Percentiles rank a stretch among this genome's conserved stretches.
phyloP scores from a whole-genome alignment of 2,888 invertebrate genomes.

The Merodon equestris region DNA sequence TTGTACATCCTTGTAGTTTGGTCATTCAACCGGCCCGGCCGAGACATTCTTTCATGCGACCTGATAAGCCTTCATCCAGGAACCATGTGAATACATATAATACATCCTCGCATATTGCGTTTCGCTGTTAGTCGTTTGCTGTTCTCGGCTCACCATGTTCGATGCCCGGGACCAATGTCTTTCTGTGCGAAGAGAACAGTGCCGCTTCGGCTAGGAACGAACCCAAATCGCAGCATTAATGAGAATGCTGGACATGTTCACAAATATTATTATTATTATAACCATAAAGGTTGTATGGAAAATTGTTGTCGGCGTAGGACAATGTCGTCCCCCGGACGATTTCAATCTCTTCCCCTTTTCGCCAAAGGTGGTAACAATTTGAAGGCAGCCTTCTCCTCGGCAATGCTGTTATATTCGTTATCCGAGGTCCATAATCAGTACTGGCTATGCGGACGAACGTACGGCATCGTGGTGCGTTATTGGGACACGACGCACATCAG shows the following conservation, averaged over 20 bases:
- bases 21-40: slow-evolving; percentile 50
- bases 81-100: slow-evolving; percentile 20
- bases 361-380: slow-evolving; percentile 57
- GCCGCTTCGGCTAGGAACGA: slow-evolving; percentile 11
- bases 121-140: too few species aligned
- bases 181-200: slow-evolving; percentile 28
- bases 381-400: slow-evolving; percentile 7
- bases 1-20: slow-evolving; percentile 28
- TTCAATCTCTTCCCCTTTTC: slow-evolving; percentile 52
- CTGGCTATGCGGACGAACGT: slow-evolving; percentile 31
- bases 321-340: slow-evolving; percentile 56
- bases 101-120: slow-evolving; percentile 31
- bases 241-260: slow-evolving; percentile 68
- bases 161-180: slow-evolving; percentile 50
- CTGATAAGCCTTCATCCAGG: slow-evolving; percentile 52
- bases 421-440: slow-evolving; percentile 64
- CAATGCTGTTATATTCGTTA: slow-evolving; percentile 55
- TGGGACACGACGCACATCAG: slow-evolving; percentile 65
- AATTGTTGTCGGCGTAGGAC: slow-evolving; percentile 64
- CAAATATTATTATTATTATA: slow-evolving; percentile 69
- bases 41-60: slow-evolving; percentile 64
- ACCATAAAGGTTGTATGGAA: slow-evolving; percentile 69
- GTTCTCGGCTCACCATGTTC: slow-evolving; percentile 42
- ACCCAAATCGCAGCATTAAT: slow-evolving; percentile 68
- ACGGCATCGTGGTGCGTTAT: slow-evolving; percentile 61